Evolutionary conservation across 2,113 vertebrate species (phyloP), one percentile per base, ranked within the genome.

Genomic region (Suncus etruscus): DNA sequence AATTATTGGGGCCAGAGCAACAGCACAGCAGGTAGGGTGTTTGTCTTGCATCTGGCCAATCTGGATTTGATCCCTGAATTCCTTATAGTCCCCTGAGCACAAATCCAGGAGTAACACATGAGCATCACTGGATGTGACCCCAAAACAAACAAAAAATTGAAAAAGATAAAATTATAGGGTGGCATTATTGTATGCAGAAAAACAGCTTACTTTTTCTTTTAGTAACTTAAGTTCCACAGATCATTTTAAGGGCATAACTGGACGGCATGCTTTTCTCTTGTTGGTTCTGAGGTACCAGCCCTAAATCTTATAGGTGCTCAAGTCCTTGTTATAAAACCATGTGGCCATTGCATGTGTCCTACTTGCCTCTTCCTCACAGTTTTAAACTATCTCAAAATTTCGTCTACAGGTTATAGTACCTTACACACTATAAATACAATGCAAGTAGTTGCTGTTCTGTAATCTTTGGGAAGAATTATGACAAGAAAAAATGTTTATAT

Each of bases 191-290:
- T 39, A 39, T 39, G 39, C 39, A 39, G 39, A 39, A 84, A 77
- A 66, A 68, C 10, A 68, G 5, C 12, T 4, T 65, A 85, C 54
- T 31, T 90, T 91, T 83, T 74, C 87, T 69, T 14, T n/a, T 54
- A 31, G 18, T 50, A 73, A 77, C 78, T 87, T 1, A 50, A 68
- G 25, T 87, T 87, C 63, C 50, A 75, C 58, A 93, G 69, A 11
- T 81, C 51, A 82, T 16, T 4, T 58, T 89, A 79, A 84, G 50
- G 45, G 81, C 47, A 74, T 75, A 92, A 85, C 8, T 45, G 25
- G 47, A 66, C 22, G 54, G 27, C 48, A 5, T 9, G 27, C 11
- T 75, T 48, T 10, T 14, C 22, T 4, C 45, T 47, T 14, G 16
- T 29, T 75, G 11, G 45, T 75, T 75, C 45, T 18, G 27, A 39